Evolutionary conservation across 2,113 vertebrate genomes (phyloP).

Genomic region (Gallinago paraguaiae): DNA sequence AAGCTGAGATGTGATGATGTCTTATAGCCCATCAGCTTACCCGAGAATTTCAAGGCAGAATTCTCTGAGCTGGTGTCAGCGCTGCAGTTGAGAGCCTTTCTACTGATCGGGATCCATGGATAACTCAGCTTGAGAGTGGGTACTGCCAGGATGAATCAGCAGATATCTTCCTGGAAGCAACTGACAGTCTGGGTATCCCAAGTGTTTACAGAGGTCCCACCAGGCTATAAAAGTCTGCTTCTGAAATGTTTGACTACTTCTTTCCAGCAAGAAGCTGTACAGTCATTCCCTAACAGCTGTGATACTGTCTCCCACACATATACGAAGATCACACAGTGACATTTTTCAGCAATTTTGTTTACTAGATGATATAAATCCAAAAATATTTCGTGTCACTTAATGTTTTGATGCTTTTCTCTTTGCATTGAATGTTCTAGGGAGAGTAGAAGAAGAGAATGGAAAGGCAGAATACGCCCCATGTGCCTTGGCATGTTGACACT

Average conservation of each 20-base stretch:
- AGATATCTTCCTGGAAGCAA: background rate
- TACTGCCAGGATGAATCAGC: conserved; percentile 39
- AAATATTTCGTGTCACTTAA: background rate
- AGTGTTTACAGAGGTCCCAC: background rate
- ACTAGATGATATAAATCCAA: conserved; percentile 32
- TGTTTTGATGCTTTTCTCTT: background rate
- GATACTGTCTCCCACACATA: background rate
- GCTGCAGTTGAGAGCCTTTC: background rate
- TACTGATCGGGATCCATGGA: background rate
- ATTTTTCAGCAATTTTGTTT: conserved; percentile 52
- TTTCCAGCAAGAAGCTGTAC: conserved; percentile 29
- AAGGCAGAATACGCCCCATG: background rate
- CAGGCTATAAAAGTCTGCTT: background rate
- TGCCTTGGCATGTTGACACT: background rate
- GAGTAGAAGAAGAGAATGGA: background rate
- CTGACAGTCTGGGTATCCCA: conserved; percentile 1
- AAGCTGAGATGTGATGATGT: background rate
- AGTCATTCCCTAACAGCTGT: conserved; percentile 50
- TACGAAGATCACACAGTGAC: conserved; percentile 1
- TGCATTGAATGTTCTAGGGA: background rate
- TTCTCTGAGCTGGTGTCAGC: background rate
- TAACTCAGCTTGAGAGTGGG: background rate
- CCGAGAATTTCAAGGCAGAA: background rate
- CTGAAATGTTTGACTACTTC: background rate
- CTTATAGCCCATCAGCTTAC: background rate